Base-by-base conservation (phyloP, 2,113 vertebrate species). In the Sminthopsis crassicaudata region DNA sequence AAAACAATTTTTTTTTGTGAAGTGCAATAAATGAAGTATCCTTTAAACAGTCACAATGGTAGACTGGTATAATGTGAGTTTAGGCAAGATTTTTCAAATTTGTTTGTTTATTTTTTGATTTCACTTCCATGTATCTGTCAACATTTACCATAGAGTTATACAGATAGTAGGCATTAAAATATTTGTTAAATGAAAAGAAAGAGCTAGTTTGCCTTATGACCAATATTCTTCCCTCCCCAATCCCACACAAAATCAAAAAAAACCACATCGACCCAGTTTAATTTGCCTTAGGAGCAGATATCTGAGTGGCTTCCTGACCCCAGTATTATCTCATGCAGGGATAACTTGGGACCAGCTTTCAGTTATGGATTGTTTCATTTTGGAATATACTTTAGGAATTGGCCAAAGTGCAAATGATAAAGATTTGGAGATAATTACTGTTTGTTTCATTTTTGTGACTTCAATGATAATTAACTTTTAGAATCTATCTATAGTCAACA, bases 391-490 rank as follows among this genome's bases (percentile, higher is more conserved):
- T 84, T 93, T 51, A 26, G 89, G 23, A 42, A 60, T 27, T 60
- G 2, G 27, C 9, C 57, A 60, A 36, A 60, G 57, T 9, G 57
- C 30, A 3, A 14, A 30, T 8, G 55, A 27, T 2, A 27, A 57
- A 26, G 55, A 27, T 57, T 57, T 57, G 55, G 55, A 57, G 55
- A 57, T 27, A 27, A 46, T 8, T 42, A 30, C 93, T 52, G 92
- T 93, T 92, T n/a, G 30, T 76, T 9, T 90, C 6, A 27, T 26
- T 96, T 67, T 67, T 67, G 48, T 90, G 16, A 90, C 90, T 90
- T 97, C 2, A 5, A n/a, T 67, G 36, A 30, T 27, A 67, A 67
- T 67, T 67, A 67, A 67, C 12, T 36, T 12, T 3, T 67, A 3
- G 27, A 36, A 1, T 67, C 60, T 67, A 11, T 36, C 11, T 36